Percentiles rank a stretch among this genome's conserved stretches.
phyloP scores from a whole-genome alignment of 2,888 invertebrate species.

The Camponotus fellah region DNA sequence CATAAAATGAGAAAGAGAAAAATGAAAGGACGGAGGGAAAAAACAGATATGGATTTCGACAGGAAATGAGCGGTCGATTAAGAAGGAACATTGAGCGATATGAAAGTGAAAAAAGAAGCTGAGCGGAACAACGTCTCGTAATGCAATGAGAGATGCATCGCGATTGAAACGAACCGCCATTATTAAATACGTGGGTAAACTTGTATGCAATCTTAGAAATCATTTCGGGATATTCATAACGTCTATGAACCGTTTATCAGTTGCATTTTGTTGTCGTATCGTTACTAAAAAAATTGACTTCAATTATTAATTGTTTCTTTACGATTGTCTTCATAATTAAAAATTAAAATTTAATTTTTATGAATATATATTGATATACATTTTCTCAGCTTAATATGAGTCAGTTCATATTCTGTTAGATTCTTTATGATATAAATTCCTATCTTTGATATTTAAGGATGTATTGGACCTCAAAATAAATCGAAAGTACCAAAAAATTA shows the following conservation, averaged over 20 bases:
- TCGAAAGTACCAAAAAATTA: too few relatives aligned
- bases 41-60: constrained; percentile 8
- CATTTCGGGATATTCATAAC: constrained; percentile 5
- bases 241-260: constrained; percentile 4
- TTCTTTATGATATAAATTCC: background rate
- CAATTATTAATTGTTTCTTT: background rate
- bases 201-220: background rate
- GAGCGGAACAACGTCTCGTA: constrained; percentile 20
- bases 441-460: too few relatives aligned
- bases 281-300: background rate
- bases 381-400: background rate
- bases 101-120: constrained; percentile 19
- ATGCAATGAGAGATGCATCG: constrained; percentile 32
- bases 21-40: constrained; percentile 10
- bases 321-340: background rate
- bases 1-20: background rate
- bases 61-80: constrained; percentile 9
- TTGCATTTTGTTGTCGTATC: background rate
- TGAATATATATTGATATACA: background rate
- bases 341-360: background rate
- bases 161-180: constrained; percentile 32
- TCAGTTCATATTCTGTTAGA: background rate
- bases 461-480: too few relatives aligned
- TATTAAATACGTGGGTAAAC: constrained; percentile 3
- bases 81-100: constrained; percentile 1